These are phyloP conservation scores for Drosophila obscura DNA, from an alignment of 1,140 invertebrate species.

Conservation along the genomic window DNA sequence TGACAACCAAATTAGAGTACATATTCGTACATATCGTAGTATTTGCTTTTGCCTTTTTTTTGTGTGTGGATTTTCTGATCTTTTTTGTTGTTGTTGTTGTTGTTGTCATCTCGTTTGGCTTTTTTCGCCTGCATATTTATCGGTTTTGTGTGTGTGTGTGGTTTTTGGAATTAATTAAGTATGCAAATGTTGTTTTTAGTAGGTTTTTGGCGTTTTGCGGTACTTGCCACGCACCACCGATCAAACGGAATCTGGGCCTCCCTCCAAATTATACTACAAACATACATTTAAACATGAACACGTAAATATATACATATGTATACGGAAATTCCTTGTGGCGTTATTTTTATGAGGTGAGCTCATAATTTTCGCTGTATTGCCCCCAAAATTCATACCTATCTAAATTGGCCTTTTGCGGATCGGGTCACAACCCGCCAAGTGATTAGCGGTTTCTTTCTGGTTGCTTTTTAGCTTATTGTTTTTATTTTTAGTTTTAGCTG, in stretches of 20 bases:
- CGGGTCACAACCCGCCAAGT: conserved; percentile 53
- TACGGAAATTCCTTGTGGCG: conserved; percentile 63
- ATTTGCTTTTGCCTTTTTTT: conserved; percentile 54
- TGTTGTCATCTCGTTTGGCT: conserved; percentile 21
- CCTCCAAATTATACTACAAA: conserved; percentile 36
- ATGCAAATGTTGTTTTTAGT: conserved; percentile 65
- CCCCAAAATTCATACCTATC: conserved; percentile 40
- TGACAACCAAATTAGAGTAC: conserved; percentile 80
- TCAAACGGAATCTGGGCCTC: conserved; percentile 65
- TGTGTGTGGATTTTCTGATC: conserved; percentile 22
- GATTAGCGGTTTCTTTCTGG: conserved; percentile 28
- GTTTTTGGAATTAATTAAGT: conserved; percentile 69
- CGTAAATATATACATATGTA: not conserved
- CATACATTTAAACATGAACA: conserved; percentile 37
- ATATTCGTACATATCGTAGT: conserved; percentile 61
- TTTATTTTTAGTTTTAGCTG: conserved; percentile 21
- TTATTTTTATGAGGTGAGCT: conserved; percentile 78
- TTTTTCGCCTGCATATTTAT: conserved; percentile 63
- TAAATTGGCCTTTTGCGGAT: conserved; percentile 49
- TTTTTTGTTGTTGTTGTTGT: conserved; percentile 17
- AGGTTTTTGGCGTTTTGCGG: conserved; percentile 58
- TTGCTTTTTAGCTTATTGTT: not conserved
- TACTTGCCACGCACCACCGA: conserved; percentile 73
- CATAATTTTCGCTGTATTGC: conserved; percentile 64
- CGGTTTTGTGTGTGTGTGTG: conserved; percentile 18